phyloP scores from a whole-genome alignment of 2,888 invertebrate species.

The Hymenopus coronatus region DNA sequence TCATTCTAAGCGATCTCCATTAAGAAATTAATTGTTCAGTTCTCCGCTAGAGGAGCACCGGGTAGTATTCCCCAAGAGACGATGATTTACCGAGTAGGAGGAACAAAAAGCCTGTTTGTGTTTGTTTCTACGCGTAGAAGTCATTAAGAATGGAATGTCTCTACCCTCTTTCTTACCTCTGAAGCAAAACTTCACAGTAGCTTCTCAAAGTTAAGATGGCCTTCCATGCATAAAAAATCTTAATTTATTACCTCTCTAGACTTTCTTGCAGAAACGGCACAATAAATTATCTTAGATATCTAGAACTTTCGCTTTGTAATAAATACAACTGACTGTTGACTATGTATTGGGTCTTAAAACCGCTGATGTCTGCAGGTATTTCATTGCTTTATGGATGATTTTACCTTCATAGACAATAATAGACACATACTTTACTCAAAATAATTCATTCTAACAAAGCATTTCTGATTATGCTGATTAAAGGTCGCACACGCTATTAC shows the following conservation, averaged over 20 bases:
- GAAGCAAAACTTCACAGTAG: background rate
- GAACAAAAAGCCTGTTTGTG: background rate
- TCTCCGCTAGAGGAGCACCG: background rate
- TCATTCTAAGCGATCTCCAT: background rate
- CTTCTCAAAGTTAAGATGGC: background rate
- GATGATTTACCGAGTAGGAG: background rate
- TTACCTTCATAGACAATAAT: background rate
- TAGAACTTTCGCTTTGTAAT: background rate
- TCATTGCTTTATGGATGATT: background rate
- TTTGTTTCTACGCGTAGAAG: background rate
- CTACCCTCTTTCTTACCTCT: background rate
- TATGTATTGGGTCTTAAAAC: background rate
- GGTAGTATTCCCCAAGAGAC: background rate
- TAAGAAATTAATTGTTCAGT: background rate
- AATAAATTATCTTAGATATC: background rate
- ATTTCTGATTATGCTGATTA: no score
- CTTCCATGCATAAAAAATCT: background rate
- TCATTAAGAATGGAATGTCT: background rate
- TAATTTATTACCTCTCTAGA: background rate
- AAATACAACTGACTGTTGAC: background rate
- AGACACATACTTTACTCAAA: no score
- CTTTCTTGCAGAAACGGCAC: background rate
- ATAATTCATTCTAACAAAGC: no score
- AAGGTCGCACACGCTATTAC: no score
- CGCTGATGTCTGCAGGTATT: background rate